These are phyloP conservation scores for Dolichopus griseipennis DNA, from an alignment of 2,888 invertebrate species.

Conservation along the genomic window DNA sequence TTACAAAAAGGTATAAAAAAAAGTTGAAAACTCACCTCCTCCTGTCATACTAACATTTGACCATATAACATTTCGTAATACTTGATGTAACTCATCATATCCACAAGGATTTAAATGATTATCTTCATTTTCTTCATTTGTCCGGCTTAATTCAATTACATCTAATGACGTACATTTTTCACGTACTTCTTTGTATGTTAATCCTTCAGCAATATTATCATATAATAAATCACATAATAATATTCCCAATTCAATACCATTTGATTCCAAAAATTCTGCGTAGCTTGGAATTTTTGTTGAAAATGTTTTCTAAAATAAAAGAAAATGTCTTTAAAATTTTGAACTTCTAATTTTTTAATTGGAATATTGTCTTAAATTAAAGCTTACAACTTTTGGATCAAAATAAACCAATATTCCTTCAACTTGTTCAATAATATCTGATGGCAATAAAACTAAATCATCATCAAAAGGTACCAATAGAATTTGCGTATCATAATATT, in stretches of 20 bases:
- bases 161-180: slow-evolving; percentile 26
- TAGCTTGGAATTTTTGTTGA: slow-evolving; percentile 24
- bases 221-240: slow-evolving; percentile 26
- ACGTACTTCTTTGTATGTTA: slow-evolving; percentile 29
- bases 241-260: slow-evolving; percentile 28
- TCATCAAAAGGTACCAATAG: slow-evolving; percentile 25
- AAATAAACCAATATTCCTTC: slow-evolving; percentile 29
- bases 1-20: too few relatives aligned
- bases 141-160: slow-evolving; percentile 28
- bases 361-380: background rate
- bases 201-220: slow-evolving; percentile 27
- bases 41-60: slow-evolving; percentile 23
- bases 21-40: slow-evolving; percentile 1
- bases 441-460: slow-evolving; percentile 22
- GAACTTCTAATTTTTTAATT: background rate
- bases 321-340: background rate
- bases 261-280: slow-evolving; percentile 26
- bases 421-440: slow-evolving; percentile 23
- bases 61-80: slow-evolving; percentile 27
- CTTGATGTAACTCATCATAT: slow-evolving; percentile 28
- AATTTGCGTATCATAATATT: slow-evolving; percentile 28
- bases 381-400: slow-evolving; percentile 27
- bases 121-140: slow-evolving; percentile 25
- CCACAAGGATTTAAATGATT: slow-evolving; percentile 26
- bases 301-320: slow-evolving; percentile 24